Percentiles rank a stretch among this genome's conserved stretches.
phyloP scores from a whole-genome alignment of 2,888 invertebrate genomes.

The Lysandra bellargus region DNA sequence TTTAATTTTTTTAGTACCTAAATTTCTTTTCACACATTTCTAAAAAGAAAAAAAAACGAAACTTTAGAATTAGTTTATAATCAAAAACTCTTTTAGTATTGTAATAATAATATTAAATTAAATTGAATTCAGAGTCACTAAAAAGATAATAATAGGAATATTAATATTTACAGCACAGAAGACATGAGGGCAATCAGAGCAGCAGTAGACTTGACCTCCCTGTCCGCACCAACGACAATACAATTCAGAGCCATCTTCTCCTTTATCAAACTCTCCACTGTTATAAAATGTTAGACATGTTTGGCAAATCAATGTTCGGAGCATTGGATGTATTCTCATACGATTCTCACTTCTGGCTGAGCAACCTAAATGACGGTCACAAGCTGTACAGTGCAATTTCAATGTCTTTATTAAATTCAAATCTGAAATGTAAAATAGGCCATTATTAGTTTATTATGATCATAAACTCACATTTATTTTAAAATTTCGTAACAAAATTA shows the following conservation, averaged over 20 bases:
- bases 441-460: background rate
- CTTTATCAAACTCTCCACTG: conserved; percentile 90
- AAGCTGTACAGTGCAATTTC: conserved; percentile 87
- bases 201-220: conserved; percentile 89
- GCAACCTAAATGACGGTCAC: conserved; percentile 87
- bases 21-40: conserved; percentile 88
- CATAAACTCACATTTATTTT: background rate
- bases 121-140: too few species aligned
- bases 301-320: conserved; percentile 86
- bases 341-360: conserved; percentile 82
- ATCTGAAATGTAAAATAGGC: conserved; percentile 61
- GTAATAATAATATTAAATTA: too few species aligned
- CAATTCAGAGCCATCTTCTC: conserved; percentile 90
- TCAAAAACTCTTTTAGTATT: background rate
- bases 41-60: conserved; percentile 61
- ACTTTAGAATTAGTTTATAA: background rate
- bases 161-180: conserved; percentile 82
- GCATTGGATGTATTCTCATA: conserved; percentile 86
- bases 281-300: conserved; percentile 88
- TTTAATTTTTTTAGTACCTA: conserved; percentile 83
- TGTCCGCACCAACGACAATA: conserved; percentile 93
- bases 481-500: background rate
- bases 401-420: conserved; percentile 80
- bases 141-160: too few species aligned
- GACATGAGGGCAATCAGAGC: conserved; percentile 86